phyloP scores from a whole-genome alignment of 2,797 vertebrate genomes.

The Micrastur ruficollis region DNA sequence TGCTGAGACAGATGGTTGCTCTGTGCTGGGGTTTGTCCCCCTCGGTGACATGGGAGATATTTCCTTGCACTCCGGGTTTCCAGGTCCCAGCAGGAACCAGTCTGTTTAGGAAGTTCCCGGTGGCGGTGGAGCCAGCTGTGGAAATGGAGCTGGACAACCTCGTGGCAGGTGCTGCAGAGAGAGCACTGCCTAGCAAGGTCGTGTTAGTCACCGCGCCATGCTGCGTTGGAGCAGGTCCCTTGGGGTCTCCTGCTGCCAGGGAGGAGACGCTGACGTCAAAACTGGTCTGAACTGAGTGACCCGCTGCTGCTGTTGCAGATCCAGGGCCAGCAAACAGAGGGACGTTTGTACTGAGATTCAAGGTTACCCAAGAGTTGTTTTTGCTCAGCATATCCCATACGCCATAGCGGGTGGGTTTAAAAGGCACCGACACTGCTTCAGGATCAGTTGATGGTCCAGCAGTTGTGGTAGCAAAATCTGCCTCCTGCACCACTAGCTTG shows the following conservation, averaged over 20 bases:
- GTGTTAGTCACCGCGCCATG: not conserved
- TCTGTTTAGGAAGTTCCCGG: slow-evolving; percentile 88
- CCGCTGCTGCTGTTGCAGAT: slow-evolving; percentile 34
- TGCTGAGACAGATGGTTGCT: slow-evolving; percentile 90
- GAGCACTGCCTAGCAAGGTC: slow-evolving; percentile 34
- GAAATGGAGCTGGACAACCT: slow-evolving; percentile 72
- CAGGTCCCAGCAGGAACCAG: slow-evolving; percentile 86
- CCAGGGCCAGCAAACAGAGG: slow-evolving; percentile 63
- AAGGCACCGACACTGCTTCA: slow-evolving; percentile 76
- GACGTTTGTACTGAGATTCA: slow-evolving; percentile 67
- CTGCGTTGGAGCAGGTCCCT: slow-evolving; percentile 40
- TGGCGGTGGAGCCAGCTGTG: slow-evolving; percentile 81
- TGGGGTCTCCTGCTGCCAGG: slow-evolving; percentile 43
- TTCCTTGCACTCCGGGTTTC: slow-evolving; percentile 80
- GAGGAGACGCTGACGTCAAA: slow-evolving; percentile 58
- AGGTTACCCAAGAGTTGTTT: slow-evolving; percentile 72
- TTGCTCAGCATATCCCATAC: slow-evolving; percentile 64
- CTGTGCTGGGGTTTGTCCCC: slow-evolving; percentile 80
- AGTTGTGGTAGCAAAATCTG: slow-evolving; percentile 32
- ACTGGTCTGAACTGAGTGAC: slow-evolving; percentile 55
- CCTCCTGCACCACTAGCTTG: slow-evolving; percentile 2
- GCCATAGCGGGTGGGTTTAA: slow-evolving; percentile 58
- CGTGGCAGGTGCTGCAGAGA: slow-evolving; percentile 25
- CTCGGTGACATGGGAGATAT: slow-evolving; percentile 86
- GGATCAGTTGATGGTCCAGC: slow-evolving; percentile 53